These are phyloP conservation scores for Polypterus senegalus DNA, from an alignment of 2,113 vertebrate species.

Conservation along the genomic window DNA sequence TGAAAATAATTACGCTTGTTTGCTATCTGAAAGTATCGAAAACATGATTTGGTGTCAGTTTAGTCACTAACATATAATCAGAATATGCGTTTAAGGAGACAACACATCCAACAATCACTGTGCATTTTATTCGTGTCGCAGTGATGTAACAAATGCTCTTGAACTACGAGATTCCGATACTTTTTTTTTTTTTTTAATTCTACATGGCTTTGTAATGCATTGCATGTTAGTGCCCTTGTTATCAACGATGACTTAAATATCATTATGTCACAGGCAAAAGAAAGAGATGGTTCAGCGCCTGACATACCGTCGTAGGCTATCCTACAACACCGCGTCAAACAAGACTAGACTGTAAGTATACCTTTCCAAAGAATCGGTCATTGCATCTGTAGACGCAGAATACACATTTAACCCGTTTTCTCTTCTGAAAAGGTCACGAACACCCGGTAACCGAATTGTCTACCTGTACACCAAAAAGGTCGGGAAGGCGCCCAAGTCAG, in stretches of 20 bases:
- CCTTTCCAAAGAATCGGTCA: not conserved
- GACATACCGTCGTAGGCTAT: slow-evolving; percentile 94
- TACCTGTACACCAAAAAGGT: slow-evolving; percentile 98
- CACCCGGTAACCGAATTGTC: slow-evolving; percentile 92
- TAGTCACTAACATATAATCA: too few relatives aligned
- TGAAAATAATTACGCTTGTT: too few relatives aligned
- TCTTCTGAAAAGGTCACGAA: slow-evolving; percentile 65
- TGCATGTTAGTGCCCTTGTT: not conserved
- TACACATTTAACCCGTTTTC: not conserved
- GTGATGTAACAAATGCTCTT: not conserved
- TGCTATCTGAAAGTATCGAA: too few relatives aligned
- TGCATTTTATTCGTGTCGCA: not conserved
- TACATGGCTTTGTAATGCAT: accelerated
- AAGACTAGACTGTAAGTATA: slow-evolving; percentile 89
- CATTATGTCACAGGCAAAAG: too few relatives aligned
- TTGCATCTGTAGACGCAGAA: not conserved
- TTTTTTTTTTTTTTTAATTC: too few relatives aligned
- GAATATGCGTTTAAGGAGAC: not conserved
- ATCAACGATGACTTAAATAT: too few relatives aligned
- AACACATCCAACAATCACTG: too few relatives aligned
- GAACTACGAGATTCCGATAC: not conserved
- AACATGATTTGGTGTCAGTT: not conserved
- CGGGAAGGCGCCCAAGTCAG: slow-evolving; percentile 92
- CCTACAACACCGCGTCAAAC: slow-evolving; percentile 98
- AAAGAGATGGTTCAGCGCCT: slow-evolving; percentile 84